A percentile compares a stretch with the other conserved stretches of the same genome.
phyloP scores from a whole-genome alignment of 2,797 vertebrate species.

The Peromyscus aztecus region DNA sequence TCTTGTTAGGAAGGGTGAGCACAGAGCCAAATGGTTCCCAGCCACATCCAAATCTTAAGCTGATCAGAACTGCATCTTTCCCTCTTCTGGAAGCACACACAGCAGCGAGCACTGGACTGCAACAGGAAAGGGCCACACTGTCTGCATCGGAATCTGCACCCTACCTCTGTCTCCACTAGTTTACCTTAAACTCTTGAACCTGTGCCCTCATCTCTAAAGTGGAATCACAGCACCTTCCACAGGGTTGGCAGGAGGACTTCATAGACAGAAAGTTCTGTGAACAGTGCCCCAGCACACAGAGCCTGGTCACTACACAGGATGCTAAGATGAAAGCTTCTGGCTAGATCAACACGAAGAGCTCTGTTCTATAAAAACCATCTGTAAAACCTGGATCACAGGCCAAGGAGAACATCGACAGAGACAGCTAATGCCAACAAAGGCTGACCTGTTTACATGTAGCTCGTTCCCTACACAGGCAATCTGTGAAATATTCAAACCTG shows the following conservation, averaged over 20 bases:
- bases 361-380: neutral
- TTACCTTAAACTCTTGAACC: neutral
- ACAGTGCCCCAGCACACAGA: neutral
- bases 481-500: neutral
- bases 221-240: neutral
- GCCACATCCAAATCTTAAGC: slow-evolving; percentile 41
- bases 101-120: neutral
- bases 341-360: neutral
- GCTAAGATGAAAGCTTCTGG: neutral
- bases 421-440: neutral
- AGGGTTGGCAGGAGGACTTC: neutral
- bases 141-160: neutral
- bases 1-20: neutral
- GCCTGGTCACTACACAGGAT: neutral
- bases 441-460: neutral
- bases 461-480: neutral
- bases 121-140: neutral
- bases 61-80: neutral
- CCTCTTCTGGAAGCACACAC: neutral
- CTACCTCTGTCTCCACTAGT: neutral
- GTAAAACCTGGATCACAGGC: neutral
- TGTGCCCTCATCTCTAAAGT: neutral
- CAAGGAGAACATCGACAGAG: neutral
- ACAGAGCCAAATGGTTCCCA: neutral
- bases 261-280: neutral